A percentile compares a stretch with the other conserved stretches of the same genome.
Conservation (phyloP, 2,797 vertebrate genomes). For the Furcifer pardalis region DNA sequence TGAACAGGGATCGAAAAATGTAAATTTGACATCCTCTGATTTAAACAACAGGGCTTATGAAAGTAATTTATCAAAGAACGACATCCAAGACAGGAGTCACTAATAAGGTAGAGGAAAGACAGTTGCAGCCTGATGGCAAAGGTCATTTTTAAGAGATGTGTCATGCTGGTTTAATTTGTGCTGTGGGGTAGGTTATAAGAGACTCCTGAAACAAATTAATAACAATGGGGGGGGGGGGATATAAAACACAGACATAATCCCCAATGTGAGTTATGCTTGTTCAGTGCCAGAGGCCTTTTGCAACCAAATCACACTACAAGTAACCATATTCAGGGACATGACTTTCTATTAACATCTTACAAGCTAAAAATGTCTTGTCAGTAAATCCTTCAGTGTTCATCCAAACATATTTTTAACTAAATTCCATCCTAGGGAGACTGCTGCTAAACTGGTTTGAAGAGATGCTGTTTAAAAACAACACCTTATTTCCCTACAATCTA, state of each 20-base stretch:
- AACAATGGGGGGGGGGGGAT: neutral
- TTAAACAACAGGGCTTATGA: constrained; percentile 48
- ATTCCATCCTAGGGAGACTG: constrained; percentile 46
- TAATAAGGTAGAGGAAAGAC: constrained; percentile 57
- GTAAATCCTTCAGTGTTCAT: constrained; percentile 36
- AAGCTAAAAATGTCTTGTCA: neutral
- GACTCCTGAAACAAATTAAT: constrained; percentile 68
- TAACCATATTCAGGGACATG: neutral
- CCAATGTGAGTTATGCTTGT: constrained; percentile 43
- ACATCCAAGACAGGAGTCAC: constrained; percentile 41
- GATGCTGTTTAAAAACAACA: constrained; percentile 41
- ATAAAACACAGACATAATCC: constrained; percentile 42
- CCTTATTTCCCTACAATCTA: constrained; percentile 43
- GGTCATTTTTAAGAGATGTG: constrained; percentile 57
- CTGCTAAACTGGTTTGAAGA: constrained; percentile 52
- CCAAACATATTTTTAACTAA: constrained; percentile 51
- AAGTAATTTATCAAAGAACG: constrained; percentile 44
- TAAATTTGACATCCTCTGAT: neutral
- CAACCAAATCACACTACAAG: neutral
- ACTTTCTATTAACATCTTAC: constrained; percentile 24
- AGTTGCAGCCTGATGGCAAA: constrained; percentile 53
- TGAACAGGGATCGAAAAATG: constrained; percentile 23
- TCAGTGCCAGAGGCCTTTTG: constrained; percentile 8
- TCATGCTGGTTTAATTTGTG: constrained; percentile 57
- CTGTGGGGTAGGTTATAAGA: constrained; percentile 61